Conservation (phyloP, 2,888 invertebrate genomes). For the Tinea pellionella region DNA sequence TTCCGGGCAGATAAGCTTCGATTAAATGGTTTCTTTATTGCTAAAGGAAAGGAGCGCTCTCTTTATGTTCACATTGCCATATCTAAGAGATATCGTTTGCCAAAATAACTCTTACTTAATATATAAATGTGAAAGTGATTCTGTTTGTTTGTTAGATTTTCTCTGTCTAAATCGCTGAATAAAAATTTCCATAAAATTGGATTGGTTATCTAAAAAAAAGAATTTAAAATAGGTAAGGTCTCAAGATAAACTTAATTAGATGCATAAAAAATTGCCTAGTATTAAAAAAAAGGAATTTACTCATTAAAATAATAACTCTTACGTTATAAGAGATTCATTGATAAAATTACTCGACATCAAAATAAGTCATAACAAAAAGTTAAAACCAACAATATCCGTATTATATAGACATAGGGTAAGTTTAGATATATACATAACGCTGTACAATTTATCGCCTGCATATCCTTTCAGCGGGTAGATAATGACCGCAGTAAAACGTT, state of each 20-base stretch:
- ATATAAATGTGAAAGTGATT: no score
- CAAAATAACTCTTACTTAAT: neutral
- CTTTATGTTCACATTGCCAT: constrained; percentile 62
- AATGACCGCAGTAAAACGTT: constrained; percentile 70
- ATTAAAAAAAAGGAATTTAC: no score
- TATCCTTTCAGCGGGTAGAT: constrained; percentile 69
- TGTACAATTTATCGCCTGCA: constrained; percentile 64
- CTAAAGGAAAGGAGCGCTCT: constrained; percentile 61
- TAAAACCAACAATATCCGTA: neutral
- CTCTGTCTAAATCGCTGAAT: no score
- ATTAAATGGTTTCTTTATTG: constrained; percentile 69
- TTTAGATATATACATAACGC: constrained; percentile 25
- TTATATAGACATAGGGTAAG: neutral
- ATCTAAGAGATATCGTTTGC: constrained; percentile 35
- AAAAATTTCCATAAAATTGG: no score
- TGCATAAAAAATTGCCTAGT: no score
- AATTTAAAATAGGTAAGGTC: no score
- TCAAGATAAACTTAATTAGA: no score
- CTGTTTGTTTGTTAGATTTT: no score
- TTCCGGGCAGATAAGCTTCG: constrained; percentile 67
- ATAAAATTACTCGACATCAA: neutral
- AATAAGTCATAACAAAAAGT: neutral
- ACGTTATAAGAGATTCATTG: no score
- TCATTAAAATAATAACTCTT: no score
- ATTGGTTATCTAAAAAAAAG: no score